Conservation (phyloP, 2,797 vertebrate genomes). For the Poecilia wingei region DNA sequence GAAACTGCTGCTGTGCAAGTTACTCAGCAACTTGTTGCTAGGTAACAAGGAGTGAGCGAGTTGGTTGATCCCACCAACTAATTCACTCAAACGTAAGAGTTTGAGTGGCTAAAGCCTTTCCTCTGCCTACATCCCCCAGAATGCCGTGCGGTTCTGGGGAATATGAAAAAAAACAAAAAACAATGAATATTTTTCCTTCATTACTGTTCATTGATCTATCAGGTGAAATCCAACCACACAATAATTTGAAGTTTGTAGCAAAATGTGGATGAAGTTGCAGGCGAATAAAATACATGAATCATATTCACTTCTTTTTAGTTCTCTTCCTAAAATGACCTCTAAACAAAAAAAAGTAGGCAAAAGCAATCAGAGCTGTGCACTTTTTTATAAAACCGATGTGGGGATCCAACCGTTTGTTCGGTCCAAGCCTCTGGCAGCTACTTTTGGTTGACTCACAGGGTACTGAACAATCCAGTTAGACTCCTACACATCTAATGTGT, state of each 20-base stretch:
- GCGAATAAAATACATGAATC: background rate
- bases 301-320: constrained; percentile 9
- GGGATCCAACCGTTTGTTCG: constrained; percentile 44
- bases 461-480: constrained; percentile 61
- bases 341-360: constrained; percentile 20
- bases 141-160: too few species aligned
- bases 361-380: constrained; percentile 29
- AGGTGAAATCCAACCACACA: background rate
- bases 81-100: too few species aligned
- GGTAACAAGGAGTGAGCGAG: too few species aligned
- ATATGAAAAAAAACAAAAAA: background rate
- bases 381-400: constrained; percentile 60
- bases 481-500: constrained; percentile 65
- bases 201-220: background rate
- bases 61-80: too few species aligned
- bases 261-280: background rate
- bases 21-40: too few species aligned
- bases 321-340: constrained; percentile 20
- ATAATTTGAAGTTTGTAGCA: background rate
- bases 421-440: constrained; percentile 59
- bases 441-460: constrained; percentile 66
- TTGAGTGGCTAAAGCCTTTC: background rate
- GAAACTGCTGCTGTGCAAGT: too few species aligned
- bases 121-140: too few species aligned
- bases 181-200: background rate